Evolutionary conservation across 2,888 invertebrate species (phyloP).

Genomic region (Archips crataeganus): DNA sequence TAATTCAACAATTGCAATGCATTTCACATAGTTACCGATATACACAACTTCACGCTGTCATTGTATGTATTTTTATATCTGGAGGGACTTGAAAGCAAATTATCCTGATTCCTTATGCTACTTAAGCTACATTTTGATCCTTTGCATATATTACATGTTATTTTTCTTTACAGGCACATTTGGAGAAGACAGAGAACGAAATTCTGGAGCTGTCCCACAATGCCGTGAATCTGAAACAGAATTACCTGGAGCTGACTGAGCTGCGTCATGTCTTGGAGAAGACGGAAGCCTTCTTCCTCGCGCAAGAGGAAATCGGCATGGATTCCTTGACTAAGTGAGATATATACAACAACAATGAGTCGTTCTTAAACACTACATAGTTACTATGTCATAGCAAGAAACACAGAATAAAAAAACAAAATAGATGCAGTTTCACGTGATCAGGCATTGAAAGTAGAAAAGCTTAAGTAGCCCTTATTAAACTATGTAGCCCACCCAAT

Average conservation of each 20-base stretch:
- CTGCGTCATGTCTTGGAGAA: slow-evolving; percentile 96
- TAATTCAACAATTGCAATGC: slow-evolving; percentile 15
- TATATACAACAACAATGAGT: not conserved
- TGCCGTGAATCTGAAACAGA: slow-evolving; percentile 95
- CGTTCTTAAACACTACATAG: too few relatives aligned
- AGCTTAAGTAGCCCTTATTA: too few relatives aligned
- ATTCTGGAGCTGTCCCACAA: slow-evolving; percentile 97
- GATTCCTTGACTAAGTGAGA: slow-evolving; percentile 87
- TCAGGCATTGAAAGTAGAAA: too few relatives aligned
- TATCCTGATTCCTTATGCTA: too few relatives aligned
- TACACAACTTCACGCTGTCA: not conserved
- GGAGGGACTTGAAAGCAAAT: too few relatives aligned
- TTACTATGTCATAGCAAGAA: too few relatives aligned
- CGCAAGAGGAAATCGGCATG: slow-evolving; percentile 90
- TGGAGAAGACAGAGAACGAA: slow-evolving; percentile 98
- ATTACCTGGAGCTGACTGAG: slow-evolving; percentile 96
- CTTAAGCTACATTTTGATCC: too few relatives aligned
- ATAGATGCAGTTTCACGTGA: too few relatives aligned
- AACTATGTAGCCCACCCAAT: too few relatives aligned
- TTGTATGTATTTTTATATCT: too few relatives aligned
- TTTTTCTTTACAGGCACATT: slow-evolving; percentile 88
- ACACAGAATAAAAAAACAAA: too few relatives aligned
- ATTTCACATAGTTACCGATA: slow-evolving; percentile 6
- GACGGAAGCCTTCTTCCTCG: slow-evolving; percentile 95
- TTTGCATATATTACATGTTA: not conserved